A percentile compares a stretch with the other conserved stretches of the same genome.
These are phyloP conservation scores for Glaucomys volans DNA, from an alignment of 2,113 vertebrate species.

Conservation along the genomic window DNA sequence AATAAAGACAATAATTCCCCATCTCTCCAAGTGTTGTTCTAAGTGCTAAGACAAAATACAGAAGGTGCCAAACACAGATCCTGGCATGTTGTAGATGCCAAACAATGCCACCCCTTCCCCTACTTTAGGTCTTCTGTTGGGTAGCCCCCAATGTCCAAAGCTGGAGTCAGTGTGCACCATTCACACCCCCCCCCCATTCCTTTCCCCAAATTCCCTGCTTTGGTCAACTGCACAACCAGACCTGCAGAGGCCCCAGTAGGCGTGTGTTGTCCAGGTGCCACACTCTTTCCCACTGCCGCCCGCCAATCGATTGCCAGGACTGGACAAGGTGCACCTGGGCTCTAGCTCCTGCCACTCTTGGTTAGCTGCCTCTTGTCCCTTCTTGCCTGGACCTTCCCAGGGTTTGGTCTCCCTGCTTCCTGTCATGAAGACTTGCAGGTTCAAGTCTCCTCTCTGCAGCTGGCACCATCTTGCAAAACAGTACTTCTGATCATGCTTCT, in stretches of 20 bases:
- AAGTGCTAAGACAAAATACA: neutral
- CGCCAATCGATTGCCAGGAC: neutral
- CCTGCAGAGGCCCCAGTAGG: neutral
- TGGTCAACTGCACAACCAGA: neutral
- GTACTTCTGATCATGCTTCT: neutral
- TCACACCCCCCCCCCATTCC: neutral
- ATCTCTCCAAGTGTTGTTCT: neutral
- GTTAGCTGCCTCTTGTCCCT: neutral
- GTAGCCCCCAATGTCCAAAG: neutral
- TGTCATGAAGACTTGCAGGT: neutral
- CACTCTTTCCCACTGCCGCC: neutral
- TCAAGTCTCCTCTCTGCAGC: neutral
- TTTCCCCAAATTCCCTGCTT: neutral
- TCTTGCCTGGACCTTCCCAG: neutral
- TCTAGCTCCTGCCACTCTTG: neutral
- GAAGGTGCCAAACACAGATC: neutral
- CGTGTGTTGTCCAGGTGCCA: neutral
- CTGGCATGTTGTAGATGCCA: neutral
- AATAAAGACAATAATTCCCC: neutral
- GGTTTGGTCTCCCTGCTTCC: neutral
- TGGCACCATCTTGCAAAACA: neutral
- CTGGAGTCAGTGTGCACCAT: neutral
- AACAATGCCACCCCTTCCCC: neutral
- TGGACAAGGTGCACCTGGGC: neutral
- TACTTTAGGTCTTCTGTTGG: neutral